Base-by-base conservation (phyloP, 2,888 invertebrate species). In the Caenorhabditis sp. region DNA sequence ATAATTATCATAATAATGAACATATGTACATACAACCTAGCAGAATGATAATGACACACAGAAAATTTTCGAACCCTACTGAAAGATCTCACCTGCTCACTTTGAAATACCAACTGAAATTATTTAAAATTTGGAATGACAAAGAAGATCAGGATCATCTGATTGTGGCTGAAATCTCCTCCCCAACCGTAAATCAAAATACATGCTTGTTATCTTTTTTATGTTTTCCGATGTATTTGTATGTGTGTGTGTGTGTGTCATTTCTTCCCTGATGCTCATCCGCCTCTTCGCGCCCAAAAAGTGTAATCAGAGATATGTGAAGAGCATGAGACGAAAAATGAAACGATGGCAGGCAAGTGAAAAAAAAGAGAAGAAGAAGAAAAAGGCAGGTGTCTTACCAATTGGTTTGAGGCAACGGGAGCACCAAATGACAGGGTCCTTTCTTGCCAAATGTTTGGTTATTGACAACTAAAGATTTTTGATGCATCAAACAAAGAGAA, bases 321-420 rank as follows among this genome's bases (percentile, higher is more conserved):
- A 43, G 17, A 17, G 43, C 43, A 43, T 43, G 43, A 43, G 31
- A 31, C 31, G 31, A 31, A 31, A 31, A 31, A 31, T 31, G 31
- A 31, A 31, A 31, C 31, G 31, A 31, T 31, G 31, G 43, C 43
- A 43, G 43, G 36, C 36, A 36, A 36, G 36, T 10, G 10, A 43
- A 43, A 43, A 17, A 43, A 14, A 10, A 14, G 63, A 64, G 31
- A 63, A 68, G 14, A 43, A 17, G 3, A 14, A 17, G 17, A 58
- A 61, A 50, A 59, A 68, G 23, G 70, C 70, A 70, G 70, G 70
- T 70, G 70, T 70, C 65, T 70, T 65, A 70, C 70, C 70, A 70
- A 70, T 70, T 65, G 70, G 59, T 65, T 53, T 65, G 43, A 43
- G 43, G 43, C 43, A 17, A 17, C 12, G 17, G 43, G 17, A 31